A percentile compares a stretch with the other conserved stretches of the same genome.
These are phyloP conservation scores for Drosophila micromelanica DNA, from an alignment of 1,140 invertebrate genomes.

Conservation along the genomic window DNA sequence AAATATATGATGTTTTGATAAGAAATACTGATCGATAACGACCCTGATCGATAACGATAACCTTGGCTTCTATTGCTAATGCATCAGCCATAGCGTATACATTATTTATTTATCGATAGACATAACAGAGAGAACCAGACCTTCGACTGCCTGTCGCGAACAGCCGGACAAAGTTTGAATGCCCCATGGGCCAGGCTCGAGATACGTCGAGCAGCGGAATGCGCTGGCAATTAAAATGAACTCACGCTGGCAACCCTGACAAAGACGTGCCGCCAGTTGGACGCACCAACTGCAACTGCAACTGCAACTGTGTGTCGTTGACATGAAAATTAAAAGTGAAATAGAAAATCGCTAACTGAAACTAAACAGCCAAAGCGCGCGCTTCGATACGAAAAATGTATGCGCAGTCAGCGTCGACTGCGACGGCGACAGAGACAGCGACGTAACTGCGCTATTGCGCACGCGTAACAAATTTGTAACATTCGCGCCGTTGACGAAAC, in stretches of 20 bases:
- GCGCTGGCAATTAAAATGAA: conserved; percentile 79
- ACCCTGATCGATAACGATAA: too few relatives aligned
- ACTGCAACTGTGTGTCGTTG: conserved; percentile 1
- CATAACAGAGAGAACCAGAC: conserved; percentile 2
- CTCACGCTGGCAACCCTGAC: conserved; percentile 81
- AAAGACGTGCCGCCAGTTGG: conserved; percentile 64
- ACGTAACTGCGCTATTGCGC: conserved; percentile 44
- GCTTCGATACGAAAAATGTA: conserved; percentile 45
- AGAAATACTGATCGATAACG: too few relatives aligned
- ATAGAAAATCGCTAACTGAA: conserved; percentile 37
- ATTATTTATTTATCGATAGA: conserved; percentile 6
- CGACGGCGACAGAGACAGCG: background rate
- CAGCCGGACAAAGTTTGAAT: conserved; percentile 30
- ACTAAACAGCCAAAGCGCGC: conserved; percentile 52
- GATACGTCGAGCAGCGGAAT: conserved; percentile 54
- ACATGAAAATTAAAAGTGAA: conserved; percentile 51
- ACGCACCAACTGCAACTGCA: conserved; percentile 21
- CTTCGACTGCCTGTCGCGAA: conserved; percentile 41
- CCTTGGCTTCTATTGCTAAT: too few relatives aligned
- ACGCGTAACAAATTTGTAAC: conserved; percentile 74
- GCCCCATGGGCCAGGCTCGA: conserved; percentile 25
- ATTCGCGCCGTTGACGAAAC: conserved; percentile 50
- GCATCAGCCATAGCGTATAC: too few relatives aligned
- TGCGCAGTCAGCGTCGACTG: conserved; percentile 6
- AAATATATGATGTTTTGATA: too few relatives aligned